Conservation (phyloP, 2,113 vertebrate species). For the Eonycteris spelaea region DNA sequence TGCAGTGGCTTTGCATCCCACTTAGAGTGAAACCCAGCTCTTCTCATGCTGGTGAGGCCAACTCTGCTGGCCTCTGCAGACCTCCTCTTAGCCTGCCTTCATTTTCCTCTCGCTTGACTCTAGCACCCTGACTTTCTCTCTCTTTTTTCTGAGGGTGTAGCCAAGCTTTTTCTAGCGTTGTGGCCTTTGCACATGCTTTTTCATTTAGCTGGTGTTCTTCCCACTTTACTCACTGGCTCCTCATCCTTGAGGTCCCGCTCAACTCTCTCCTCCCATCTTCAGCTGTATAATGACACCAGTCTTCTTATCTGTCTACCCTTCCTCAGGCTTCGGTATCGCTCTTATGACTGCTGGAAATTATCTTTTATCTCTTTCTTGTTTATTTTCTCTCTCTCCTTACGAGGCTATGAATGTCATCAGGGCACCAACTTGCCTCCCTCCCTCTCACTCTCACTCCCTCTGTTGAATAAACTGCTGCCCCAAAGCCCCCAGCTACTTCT, state of each 20-base stretch:
- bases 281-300: neutral
- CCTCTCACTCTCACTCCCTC: neutral
- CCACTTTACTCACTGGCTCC: neutral
- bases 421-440: neutral
- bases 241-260: neutral
- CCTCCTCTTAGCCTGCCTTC: neutral
- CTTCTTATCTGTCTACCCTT: neutral
- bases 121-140: neutral
- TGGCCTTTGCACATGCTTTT: neutral
- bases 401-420: neutral
- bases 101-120: neutral
- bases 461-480: neutral
- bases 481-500: neutral
- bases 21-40: neutral
- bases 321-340: neutral
- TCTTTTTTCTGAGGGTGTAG: neutral
- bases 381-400: neutral
- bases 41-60: neutral
- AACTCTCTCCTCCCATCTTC: too few species aligned
- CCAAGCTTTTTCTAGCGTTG: neutral
- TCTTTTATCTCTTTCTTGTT: neutral
- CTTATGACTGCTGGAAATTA: neutral
- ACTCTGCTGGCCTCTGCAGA: neutral
- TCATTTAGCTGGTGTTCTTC: neutral
- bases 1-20: neutral